These are phyloP conservation scores for Latrodectus hesperus DNA, from an alignment of 2,888 invertebrate species.

Conservation along the genomic window DNA sequence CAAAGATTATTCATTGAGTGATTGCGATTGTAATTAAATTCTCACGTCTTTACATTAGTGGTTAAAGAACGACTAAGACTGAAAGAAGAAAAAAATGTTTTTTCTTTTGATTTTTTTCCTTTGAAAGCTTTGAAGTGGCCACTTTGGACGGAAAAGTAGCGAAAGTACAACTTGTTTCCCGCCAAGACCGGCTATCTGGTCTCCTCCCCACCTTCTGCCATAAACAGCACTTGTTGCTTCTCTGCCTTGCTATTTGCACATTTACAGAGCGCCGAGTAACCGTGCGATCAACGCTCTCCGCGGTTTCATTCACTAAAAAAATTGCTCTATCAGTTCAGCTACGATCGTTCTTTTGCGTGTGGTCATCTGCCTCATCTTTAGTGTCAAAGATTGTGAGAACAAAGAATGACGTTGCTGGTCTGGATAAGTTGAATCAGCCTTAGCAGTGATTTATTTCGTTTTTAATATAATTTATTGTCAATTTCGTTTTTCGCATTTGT, in stretches of 20 bases:
- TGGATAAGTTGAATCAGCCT: too few relatives aligned
- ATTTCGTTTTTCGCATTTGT: too few relatives aligned
- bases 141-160: constrained; percentile 28
- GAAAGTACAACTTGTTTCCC: constrained; percentile 62
- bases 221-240: constrained; percentile 48
- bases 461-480: too few relatives aligned
- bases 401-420: background rate
- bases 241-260: constrained; percentile 22
- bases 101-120: constrained; percentile 15
- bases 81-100: background rate
- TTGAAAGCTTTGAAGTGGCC: constrained; percentile 39
- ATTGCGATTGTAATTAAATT: background rate
- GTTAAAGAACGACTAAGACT: background rate
- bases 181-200: constrained; percentile 31
- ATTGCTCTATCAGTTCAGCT: background rate
- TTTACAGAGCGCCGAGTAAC: constrained; percentile 19
- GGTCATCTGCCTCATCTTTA: constrained; percentile 25
- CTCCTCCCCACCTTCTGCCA: constrained; percentile 11
- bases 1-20: background rate
- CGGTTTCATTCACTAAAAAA: background rate
- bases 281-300: background rate
- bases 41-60: background rate
- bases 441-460: too few relatives aligned
- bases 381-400: background rate
- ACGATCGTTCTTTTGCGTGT: constrained; percentile 24